phyloP scores from a whole-genome alignment of 2,113 vertebrate species.

The Taxidea taxus region DNA sequence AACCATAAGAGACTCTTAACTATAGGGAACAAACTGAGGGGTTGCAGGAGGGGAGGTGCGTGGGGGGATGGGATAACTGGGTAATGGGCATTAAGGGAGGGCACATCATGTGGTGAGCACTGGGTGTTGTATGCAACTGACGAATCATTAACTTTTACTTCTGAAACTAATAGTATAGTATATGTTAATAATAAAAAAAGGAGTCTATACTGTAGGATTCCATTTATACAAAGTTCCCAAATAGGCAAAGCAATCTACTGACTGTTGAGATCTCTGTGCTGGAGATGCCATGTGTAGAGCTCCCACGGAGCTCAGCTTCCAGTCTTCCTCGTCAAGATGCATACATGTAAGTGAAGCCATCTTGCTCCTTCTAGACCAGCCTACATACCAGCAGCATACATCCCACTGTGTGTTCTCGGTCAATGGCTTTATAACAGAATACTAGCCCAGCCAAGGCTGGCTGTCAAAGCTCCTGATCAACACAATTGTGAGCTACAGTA shows the following conservation, averaged over 20 bases:
- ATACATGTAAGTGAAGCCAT: neutral
- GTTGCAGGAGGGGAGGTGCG: neutral
- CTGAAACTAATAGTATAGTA: neutral
- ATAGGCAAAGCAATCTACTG: neutral
- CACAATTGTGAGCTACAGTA: neutral
- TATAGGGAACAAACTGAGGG: neutral
- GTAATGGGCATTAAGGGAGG: neutral
- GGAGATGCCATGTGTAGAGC: accelerated
- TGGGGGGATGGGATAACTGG: neutral
- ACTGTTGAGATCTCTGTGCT: neutral
- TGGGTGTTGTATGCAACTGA: neutral
- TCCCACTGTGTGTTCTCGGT: neutral
- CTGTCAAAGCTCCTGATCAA: neutral
- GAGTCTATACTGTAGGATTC: neutral
- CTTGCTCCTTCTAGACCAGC: neutral
- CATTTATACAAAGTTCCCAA: neutral
- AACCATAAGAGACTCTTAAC: neutral
- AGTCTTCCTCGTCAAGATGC: neutral
- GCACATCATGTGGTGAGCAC: neutral
- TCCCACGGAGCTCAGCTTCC: neutral
- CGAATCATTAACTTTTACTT: neutral
- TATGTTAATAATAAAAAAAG: neutral
- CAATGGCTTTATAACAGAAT: neutral
- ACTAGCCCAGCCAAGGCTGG: neutral
- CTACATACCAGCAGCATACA: neutral